Percentiles rank a stretch among this genome's conserved stretches.
Evolutionary conservation across 2,113 vertebrate species (phyloP).

Genomic region (Piaya cayana): DNA sequence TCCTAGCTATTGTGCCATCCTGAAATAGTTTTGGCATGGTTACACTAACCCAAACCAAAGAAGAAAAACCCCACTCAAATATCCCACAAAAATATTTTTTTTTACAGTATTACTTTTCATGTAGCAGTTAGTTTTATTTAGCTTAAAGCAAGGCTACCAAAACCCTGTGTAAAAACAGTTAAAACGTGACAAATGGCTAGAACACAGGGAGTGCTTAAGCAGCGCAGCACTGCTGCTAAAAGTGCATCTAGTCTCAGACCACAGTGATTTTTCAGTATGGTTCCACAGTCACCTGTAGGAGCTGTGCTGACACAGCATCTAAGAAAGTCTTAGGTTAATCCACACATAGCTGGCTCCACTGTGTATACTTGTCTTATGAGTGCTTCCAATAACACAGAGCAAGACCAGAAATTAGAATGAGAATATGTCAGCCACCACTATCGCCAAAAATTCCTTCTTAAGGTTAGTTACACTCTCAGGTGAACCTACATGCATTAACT

Average conservation of each 20-base stretch:
- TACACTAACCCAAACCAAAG: neutral
- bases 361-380: neutral
- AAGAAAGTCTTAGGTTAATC: neutral
- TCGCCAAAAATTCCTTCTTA: neutral
- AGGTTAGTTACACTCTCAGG: neutral
- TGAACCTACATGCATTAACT: neutral
- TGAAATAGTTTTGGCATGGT: neutral
- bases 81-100: neutral
- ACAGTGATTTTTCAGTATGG: fast-evolving
- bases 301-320: neutral
- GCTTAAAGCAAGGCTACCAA: neutral
- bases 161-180: neutral
- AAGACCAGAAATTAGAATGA: neutral
- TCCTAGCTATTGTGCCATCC: neutral
- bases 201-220: neutral
- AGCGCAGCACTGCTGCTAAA: neutral
- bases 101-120: neutral
- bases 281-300: neutral
- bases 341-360: neutral
- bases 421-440: neutral
- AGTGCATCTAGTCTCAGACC: neutral
- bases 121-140: neutral
- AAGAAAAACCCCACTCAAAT: neutral
- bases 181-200: neutral
- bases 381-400: neutral